phyloP scores from a whole-genome alignment of 2,888 invertebrate species.

The Cistogaster globosa region DNA sequence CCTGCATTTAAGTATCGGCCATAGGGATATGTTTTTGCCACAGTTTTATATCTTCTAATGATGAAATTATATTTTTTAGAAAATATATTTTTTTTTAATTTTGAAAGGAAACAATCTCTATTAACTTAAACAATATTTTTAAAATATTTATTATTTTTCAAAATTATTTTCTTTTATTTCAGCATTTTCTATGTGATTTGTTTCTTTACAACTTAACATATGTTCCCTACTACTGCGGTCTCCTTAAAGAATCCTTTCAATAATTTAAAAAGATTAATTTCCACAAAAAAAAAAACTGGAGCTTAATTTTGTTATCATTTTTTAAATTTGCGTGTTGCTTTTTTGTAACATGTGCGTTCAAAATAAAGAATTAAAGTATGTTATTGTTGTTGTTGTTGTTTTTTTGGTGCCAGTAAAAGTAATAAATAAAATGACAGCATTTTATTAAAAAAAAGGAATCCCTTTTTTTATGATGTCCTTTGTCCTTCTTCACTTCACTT shows the following conservation, averaged over 20 bases:
- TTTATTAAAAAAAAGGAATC: slow-evolving; percentile 52
- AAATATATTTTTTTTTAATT: too few species aligned
- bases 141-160: too few species aligned
- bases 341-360: slow-evolving; percentile 50
- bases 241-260: neutral
- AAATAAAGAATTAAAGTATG: slow-evolving; percentile 42
- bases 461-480: slow-evolving; percentile 56
- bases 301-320: slow-evolving; percentile 35
- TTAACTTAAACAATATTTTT: too few species aligned
- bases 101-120: too few species aligned
- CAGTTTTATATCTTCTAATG: too few species aligned
- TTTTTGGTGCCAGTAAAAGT: slow-evolving; percentile 29
- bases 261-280: slow-evolving; percentile 47
- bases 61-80: too few species aligned
- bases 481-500: slow-evolving; percentile 30
- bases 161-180: too few species aligned
- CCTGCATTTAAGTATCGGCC: too few species aligned
- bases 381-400: slow-evolving; percentile 21
- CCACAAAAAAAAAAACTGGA: slow-evolving; percentile 31
- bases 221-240: neutral
- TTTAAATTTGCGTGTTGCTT: slow-evolving; percentile 61
- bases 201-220: neutral
- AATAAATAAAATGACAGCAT: slow-evolving; percentile 67
- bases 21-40: too few species aligned
- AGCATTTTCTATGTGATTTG: too few species aligned